These are phyloP conservation scores for Python bivittatus DNA, from an alignment of 2,113 vertebrate genomes.

Conservation along the genomic window DNA sequence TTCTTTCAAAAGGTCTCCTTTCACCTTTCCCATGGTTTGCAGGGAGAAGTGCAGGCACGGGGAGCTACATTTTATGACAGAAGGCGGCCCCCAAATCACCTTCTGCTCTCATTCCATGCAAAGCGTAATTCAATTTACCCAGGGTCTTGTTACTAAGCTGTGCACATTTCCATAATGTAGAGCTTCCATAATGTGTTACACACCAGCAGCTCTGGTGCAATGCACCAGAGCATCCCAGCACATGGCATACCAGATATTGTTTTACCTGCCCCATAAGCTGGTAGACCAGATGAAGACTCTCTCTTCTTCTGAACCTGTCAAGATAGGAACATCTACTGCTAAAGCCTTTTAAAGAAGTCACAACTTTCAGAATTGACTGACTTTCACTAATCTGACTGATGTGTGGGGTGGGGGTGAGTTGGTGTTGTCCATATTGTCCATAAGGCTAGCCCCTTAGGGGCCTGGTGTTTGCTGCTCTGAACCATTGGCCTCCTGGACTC, in stretches of 20 bases:
- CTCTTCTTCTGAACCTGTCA: neutral
- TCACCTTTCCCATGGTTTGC: too few relatives aligned
- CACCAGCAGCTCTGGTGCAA: neutral
- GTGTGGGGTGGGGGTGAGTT: neutral
- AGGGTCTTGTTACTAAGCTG: neutral
- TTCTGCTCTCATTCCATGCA: neutral
- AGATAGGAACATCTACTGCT: neutral
- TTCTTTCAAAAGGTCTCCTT: neutral
- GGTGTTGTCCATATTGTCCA: neutral
- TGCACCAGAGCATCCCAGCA: neutral
- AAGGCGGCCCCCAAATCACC: neutral
- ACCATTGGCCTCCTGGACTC: too few relatives aligned
- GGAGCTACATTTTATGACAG: conserved; percentile 8
- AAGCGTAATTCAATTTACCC: neutral
- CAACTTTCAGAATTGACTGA: neutral
- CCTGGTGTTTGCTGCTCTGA: too few relatives aligned
- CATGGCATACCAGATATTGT: neutral
- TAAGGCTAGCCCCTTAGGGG: too few relatives aligned
- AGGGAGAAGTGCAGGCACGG: neutral
- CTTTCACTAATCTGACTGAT: neutral
- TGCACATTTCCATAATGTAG: neutral
- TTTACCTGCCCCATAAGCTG: neutral
- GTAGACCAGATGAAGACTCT: neutral
- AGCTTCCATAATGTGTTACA: neutral
- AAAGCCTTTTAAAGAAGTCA: neutral